These are phyloP conservation scores for Hirundo rustica DNA, from an alignment of 2,797 vertebrate genomes.

Conservation along the genomic window DNA sequence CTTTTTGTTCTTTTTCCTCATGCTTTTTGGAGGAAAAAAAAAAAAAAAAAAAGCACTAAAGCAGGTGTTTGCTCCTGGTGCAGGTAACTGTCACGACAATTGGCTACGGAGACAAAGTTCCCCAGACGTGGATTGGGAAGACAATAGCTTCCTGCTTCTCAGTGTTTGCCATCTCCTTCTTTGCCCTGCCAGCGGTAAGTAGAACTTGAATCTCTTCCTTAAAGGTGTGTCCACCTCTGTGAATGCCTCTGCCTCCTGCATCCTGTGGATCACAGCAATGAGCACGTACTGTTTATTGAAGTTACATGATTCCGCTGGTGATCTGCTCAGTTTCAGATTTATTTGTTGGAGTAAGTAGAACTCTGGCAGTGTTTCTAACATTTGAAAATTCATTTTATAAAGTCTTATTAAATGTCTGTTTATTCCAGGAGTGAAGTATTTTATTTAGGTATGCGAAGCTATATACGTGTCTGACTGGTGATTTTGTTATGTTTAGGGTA, in stretches of 20 bases:
- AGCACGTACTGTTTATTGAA: neutral
- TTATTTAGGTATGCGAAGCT: neutral
- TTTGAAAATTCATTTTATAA: neutral
- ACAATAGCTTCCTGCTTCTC: constrained; percentile 93
- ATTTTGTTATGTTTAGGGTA: constrained; percentile 72
- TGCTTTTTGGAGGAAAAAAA: fast-evolving
- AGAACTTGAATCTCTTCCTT: neutral
- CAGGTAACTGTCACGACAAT: constrained; percentile 91
- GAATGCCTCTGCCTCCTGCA: neutral
- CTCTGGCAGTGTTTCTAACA: neutral
- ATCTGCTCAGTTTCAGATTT: neutral
- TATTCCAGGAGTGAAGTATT: neutral
- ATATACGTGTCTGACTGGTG: neutral
- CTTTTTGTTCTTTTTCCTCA: no score
- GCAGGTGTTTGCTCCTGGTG: neutral
- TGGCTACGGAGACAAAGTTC: constrained; percentile 91
- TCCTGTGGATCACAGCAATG: neutral
- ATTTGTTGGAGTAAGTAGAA: neutral
- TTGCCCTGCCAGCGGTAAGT: constrained; percentile 90
- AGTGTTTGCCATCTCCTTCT: constrained; percentile 92
- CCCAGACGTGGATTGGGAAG: constrained; percentile 92
- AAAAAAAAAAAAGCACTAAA: neutral
- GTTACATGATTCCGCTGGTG: neutral
- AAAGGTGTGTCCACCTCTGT: neutral
- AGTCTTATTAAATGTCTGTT: neutral